Evolutionary conservation across 64 coral and sea anemone species (phyloP).

Genomic region (Montipora sp.): DNA sequence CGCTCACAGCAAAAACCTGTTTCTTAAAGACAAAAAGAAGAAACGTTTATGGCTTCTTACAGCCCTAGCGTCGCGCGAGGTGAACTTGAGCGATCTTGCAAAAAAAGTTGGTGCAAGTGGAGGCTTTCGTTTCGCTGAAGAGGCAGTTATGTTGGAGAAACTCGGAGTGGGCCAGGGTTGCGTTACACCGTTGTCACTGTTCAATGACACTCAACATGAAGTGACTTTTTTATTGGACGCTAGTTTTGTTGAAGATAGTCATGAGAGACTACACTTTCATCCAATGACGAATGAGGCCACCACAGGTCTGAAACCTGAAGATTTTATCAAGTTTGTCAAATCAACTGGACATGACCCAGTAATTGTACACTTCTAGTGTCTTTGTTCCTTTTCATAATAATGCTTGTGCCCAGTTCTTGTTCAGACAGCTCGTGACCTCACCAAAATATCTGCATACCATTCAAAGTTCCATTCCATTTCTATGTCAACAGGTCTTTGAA

Average conservation of each 20-base stretch:
- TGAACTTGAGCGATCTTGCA: constrained; percentile 86
- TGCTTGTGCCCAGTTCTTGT: no score
- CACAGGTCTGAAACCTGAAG: constrained; percentile 77
- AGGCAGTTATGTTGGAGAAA: constrained; percentile 88
- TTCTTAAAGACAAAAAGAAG: constrained; percentile 98
- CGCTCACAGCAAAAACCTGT: constrained; percentile 87
- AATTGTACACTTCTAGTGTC: constrained; percentile 60
- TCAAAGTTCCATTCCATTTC: no score
- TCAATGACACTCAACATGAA: constrained; percentile 82
- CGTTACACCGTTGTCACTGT: constrained; percentile 83
- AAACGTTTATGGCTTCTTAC: constrained; percentile 93
- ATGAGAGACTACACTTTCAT: constrained; percentile 85
- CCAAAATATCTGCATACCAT: no score
- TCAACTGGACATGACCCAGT: constrained; percentile 94
- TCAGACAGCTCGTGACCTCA: no score
- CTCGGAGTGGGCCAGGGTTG: constrained; percentile 97
- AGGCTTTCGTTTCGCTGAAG: constrained; percentile 97
- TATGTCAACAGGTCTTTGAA: no score
- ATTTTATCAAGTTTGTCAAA: constrained; percentile 89
- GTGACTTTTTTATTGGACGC: constrained; percentile 90
- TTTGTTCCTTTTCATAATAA: no score
- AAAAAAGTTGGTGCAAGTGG: constrained; percentile 95
- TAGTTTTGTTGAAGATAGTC: constrained; percentile 74
- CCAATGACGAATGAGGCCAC: constrained; percentile 95
- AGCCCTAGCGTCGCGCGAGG: constrained; percentile 70